Evolutionary conservation across 2,888 invertebrate genomes (phyloP), one percentile per base, ranked within the genome.

Genomic region (Strigamia crassipes): DNA sequence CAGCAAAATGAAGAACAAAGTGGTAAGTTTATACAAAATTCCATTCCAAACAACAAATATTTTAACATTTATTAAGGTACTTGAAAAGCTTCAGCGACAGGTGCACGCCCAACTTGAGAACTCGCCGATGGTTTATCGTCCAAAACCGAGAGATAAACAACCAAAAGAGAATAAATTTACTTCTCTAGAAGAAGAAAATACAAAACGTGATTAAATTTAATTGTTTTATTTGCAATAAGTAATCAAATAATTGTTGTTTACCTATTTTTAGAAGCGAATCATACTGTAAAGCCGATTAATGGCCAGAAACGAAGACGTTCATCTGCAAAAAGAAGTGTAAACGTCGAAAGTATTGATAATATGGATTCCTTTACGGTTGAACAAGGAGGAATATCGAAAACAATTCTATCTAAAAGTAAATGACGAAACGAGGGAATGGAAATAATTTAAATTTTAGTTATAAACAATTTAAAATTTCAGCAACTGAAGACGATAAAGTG

Each of bases 51-150:
- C 4, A 27, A 15, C 2, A 73, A 8, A 23, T 5, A 31, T 27
- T 31, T 15, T 13, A 27, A 13, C 15, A 5, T 73, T 31, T 13
- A 1, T 27, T 27, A 27, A 73, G 73, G 73, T 73, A 10, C 13
- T 15, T 73, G 31, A 31, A 15, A 73, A 73, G 1, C 12, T 31
- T 15, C 27, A 31, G 12, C 73, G 31, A 0, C 73, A 73, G 31
- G n/a, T 73, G 12, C 73, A 73, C 31, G n/a, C 31, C 2, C 73
- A 73, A 27, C 73, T 73, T 27, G 73, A 73, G 2, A 73, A 73
- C 1, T 73, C 73, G 3, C 73, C 73, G 15, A 73, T 73, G 73
- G 73, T 73, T 31, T 73, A 73, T 73, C 23, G 73, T 5, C 73
- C 23, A 10, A 73, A 73, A 31, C 27, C 73, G 10, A 73, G 12